These are phyloP conservation scores for Latheticus oryzae DNA, from an alignment of 2,888 invertebrate genomes.

Conservation along the genomic window DNA sequence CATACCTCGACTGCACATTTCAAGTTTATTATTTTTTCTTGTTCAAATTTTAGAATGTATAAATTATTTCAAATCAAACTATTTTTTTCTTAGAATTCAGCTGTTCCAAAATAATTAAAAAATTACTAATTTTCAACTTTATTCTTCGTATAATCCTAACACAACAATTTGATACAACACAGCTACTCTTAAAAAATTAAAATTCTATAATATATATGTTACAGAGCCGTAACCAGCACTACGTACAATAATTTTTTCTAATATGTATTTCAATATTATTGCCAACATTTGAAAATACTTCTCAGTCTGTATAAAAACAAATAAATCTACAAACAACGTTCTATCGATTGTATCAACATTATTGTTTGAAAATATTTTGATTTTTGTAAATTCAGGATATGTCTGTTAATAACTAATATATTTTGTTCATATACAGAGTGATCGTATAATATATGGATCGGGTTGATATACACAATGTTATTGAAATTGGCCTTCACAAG, in stretches of 20 bases:
- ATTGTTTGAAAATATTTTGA: constrained; percentile 39
- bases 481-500: constrained; percentile 39
- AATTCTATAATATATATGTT: constrained; percentile 51
- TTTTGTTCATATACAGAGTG: constrained; percentile 51
- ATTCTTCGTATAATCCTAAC: constrained; percentile 29
- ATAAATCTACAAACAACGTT: constrained; percentile 40
- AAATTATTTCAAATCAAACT: too few species aligned
- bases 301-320: constrained; percentile 49
- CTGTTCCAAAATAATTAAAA: too few species aligned
- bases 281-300: constrained; percentile 53
- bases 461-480: constrained; percentile 36
- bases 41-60: too few species aligned
- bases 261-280: constrained; percentile 51
- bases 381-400: constrained; percentile 47
- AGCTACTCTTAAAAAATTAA: constrained; percentile 56
- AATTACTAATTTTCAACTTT: constrained; percentile 36
- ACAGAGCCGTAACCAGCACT: constrained; percentile 50
- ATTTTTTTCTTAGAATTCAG: too few species aligned
- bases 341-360: constrained; percentile 44
- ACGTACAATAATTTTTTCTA: constrained; percentile 50
- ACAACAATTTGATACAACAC: constrained; percentile 45
- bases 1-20: too few species aligned
- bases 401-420: constrained; percentile 46
- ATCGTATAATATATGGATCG: constrained; percentile 43
- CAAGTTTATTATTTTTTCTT: too few species aligned